Evolutionary conservation across 53 echinoderm and acorn worm genomes (phyloP), one percentile per base, ranked within the genome.

Genomic region (Astropecten irregularis): DNA sequence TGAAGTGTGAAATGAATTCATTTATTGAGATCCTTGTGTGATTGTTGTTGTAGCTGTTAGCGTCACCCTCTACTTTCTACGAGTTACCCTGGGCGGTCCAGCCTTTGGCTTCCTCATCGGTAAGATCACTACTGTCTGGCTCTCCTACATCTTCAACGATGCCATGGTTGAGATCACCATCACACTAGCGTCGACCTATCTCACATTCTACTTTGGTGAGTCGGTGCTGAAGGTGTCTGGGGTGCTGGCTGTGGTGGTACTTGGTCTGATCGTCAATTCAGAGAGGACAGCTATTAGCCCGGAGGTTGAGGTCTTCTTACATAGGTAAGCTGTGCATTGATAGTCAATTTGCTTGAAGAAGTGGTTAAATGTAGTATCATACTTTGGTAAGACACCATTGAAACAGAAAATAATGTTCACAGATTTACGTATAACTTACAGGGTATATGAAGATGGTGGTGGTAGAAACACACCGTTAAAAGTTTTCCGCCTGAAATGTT

Each of bases 161-260:
- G 96, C 96, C 51, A 87, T 96, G 89, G 93, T 89, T 2, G 96
- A 96, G 76, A 96, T 96, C 67, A 89, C 96, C 56, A 96, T 96
- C 73, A 96, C 96, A 1, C 73, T 96, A 54, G 91, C 93, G 19
- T 90, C 92, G 2, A 96, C 96, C 35, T 96, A 96, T 59, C 64
- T 93, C 29, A 92, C 92, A 3, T 96, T 88, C 83, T 96, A 96
- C 88, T 85, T 89, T 30, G 93, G 96, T 21, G 96, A 96, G 56
- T 58, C 82, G 31, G 77, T 87, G 38, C 66, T 90, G 16, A 54
- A 84, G 21, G 93, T 92, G 28, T 96, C 96, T 4, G 96, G 96
- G 22, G 96, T 96, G 31, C 83, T 96, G 13, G 89, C 93, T 30
- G 93, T 93, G 13, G 96, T 96, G 4, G 86, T 96, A 2, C 90